Conservation (phyloP, 1,140 invertebrate species). For the Lepidotrigona ventralis region DNA sequence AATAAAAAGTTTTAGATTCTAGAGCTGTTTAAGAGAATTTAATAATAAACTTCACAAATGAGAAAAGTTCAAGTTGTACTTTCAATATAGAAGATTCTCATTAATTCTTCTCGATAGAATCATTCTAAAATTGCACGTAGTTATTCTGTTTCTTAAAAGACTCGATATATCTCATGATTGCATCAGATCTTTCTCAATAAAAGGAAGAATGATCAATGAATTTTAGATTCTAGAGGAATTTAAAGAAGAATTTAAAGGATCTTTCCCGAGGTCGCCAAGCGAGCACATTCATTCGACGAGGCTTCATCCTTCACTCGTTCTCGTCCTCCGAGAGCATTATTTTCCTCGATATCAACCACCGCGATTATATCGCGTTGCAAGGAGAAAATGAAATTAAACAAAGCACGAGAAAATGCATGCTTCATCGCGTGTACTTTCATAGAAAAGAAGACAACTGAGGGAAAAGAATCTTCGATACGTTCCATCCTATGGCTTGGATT, state of each 20-base stretch:
- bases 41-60: no score
- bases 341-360: neutral
- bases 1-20: no score
- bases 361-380: neutral
- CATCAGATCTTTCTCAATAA: no score
- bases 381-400: slow-evolving; percentile 18
- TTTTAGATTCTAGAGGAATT: neutral
- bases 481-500: neutral
- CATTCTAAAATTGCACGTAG: neutral
- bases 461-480: neutral
- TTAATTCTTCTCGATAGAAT: neutral
- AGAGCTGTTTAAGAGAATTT: no score
- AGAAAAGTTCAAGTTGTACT: neutral
- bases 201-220: neutral
- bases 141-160: neutral
- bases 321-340: neutral
- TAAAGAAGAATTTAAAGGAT: neutral
- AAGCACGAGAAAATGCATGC: neutral
- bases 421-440: neutral
- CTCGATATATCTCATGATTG: neutral
- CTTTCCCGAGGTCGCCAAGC: no score
- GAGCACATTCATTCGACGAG: neutral
- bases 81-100: neutral
- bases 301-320: neutral
- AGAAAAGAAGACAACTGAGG: neutral